Evolutionary conservation across 2,797 vertebrate genomes (phyloP).

Genomic region (Notamacropus eugenii): DNA sequence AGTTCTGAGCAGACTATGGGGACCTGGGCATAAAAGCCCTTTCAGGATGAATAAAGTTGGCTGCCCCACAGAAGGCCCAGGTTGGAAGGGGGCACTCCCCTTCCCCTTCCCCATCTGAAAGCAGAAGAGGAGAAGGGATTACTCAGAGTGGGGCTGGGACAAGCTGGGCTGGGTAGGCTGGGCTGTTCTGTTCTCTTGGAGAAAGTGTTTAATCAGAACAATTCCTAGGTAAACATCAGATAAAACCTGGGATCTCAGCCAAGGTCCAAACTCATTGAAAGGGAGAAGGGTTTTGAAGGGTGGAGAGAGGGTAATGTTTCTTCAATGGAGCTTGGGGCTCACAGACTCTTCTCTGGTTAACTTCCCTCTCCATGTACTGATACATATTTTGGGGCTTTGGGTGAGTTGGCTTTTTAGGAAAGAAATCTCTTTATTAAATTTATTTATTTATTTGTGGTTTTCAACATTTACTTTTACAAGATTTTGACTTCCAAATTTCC

Average conservation of each 20-base stretch:
- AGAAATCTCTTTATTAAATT: background rate
- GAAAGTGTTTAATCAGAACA: background rate
- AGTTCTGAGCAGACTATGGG: background rate
- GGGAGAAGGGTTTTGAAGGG: background rate
- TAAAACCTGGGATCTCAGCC: background rate
- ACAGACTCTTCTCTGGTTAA: background rate
- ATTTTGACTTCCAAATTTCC: no score
- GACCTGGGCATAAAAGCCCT: background rate
- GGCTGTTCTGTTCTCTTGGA: background rate
- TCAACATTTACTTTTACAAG: no score
- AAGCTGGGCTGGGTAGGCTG: background rate
- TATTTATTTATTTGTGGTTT: no score
- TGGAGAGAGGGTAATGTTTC: background rate
- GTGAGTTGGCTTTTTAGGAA: background rate
- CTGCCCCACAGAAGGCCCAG: background rate
- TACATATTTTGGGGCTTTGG: background rate
- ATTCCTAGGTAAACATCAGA: background rate
- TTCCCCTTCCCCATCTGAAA: background rate
- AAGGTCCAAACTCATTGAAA: background rate
- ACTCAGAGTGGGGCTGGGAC: background rate
- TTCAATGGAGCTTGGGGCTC: background rate
- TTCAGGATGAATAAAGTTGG: background rate
- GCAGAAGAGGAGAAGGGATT: background rate
- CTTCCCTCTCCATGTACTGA: background rate
- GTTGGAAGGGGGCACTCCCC: background rate